A percentile compares a stretch with the other conserved stretches of the same genome.
phyloP scores from a whole-genome alignment of 2,797 vertebrate genomes.

The Petrocephalus sullivani region DNA sequence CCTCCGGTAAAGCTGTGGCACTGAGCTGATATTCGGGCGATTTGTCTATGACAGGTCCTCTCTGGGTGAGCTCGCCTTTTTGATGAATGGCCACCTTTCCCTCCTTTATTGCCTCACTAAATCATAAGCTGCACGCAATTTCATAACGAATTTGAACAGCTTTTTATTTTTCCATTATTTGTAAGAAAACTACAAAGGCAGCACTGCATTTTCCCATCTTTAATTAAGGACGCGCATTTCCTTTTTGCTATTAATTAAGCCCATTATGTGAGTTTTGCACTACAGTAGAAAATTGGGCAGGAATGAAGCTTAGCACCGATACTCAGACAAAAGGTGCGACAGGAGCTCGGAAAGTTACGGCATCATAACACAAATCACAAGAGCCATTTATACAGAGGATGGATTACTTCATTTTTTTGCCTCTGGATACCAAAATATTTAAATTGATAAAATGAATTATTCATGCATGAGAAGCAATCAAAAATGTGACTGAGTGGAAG shows the following conservation, averaged over 20 bases:
- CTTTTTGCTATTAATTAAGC: constrained; percentile 34
- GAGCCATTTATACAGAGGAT: constrained; percentile 35
- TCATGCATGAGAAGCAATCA: neutral
- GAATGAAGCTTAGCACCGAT: neutral
- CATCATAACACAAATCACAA: neutral
- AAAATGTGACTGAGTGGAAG: neutral
- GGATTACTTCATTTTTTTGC: constrained; percentile 37
- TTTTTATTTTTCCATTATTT: constrained; percentile 54
- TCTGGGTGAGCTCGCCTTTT: constrained; percentile 61
- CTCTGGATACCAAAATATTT: constrained; percentile 2
- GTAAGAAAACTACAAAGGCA: constrained; percentile 56
- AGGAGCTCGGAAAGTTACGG: neutral
- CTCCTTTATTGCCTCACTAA: constrained; percentile 72
- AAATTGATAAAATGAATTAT: constrained; percentile 4
- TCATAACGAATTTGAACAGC: constrained; percentile 68
- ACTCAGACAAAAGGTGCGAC: neutral
- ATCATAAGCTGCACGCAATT: constrained; percentile 69
- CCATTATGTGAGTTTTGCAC: constrained; percentile 22
- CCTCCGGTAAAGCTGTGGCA: constrained; percentile 60
- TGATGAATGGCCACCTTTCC: constrained; percentile 71
- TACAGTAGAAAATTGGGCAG: neutral
- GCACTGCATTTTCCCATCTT: constrained; percentile 31
- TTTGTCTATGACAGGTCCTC: constrained; percentile 61
- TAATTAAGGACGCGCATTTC: constrained; percentile 38
- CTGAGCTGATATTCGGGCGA: constrained; percentile 48